Conservation (phyloP, 2,888 invertebrate species). For the Phania funesta region DNA sequence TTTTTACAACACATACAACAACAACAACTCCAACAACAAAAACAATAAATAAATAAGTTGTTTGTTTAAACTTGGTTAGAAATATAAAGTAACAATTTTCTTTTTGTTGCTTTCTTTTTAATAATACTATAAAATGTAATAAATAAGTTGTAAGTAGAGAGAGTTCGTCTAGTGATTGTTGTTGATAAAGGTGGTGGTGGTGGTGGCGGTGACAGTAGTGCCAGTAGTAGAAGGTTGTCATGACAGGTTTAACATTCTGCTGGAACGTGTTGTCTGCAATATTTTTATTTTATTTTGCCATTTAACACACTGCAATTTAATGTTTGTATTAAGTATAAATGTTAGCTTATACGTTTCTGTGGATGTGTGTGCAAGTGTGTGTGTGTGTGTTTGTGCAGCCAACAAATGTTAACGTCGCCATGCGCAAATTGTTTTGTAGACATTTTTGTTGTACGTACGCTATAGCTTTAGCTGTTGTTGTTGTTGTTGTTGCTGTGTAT, state of each 20-base stretch:
- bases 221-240: slow-evolving; percentile 56
- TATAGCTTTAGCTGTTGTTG: slow-evolving; percentile 38
- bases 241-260: slow-evolving; percentile 65
- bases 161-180: background rate
- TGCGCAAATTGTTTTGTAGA: slow-evolving; percentile 69
- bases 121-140: slow-evolving; percentile 61
- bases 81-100: slow-evolving; percentile 39
- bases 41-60: slow-evolving; percentile 34
- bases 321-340: slow-evolving; percentile 19
- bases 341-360: slow-evolving; percentile 24
- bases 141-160: slow-evolving; percentile 24
- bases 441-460: slow-evolving; percentile 50
- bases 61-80: slow-evolving; percentile 58
- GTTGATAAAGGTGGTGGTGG: background rate
- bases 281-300: slow-evolving; percentile 51
- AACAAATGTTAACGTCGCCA: slow-evolving; percentile 68
- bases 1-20: background rate
- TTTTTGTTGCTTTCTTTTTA: slow-evolving; percentile 29
- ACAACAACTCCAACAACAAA: background rate
- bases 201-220: slow-evolving; percentile 12
- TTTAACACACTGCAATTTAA: slow-evolving; percentile 49
- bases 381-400: slow-evolving; percentile 51
- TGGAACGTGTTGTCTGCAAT: slow-evolving; percentile 67
- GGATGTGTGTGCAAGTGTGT: background rate
- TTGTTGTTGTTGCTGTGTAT: slow-evolving; percentile 42